Base-by-base conservation (phyloP, 2,797 vertebrate species). In the Myotis planiceps region DNA sequence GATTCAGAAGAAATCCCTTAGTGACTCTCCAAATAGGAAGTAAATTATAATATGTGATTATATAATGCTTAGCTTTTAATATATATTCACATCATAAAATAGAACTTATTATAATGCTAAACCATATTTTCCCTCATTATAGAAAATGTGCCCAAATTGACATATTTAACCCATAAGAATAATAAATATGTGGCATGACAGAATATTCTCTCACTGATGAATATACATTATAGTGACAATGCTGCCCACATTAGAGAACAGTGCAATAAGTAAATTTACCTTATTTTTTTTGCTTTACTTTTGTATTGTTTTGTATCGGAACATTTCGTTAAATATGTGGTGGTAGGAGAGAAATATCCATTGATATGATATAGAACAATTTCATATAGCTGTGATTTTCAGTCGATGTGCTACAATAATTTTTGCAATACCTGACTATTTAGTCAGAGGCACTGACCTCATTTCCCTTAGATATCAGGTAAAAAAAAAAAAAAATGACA, bases 1-100 rank as follows among this genome's bases (percentile, higher is more conserved):
- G 23, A 97, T 84, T 95, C 42, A 94, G 66, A 94, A 92, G 47
- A 76, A 95, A 85, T 81, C n/a, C 39, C 45, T 92, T 86, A 84
- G 45, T 53, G 32, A 68, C 66, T 80, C 23, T 95, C 19, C 76
- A 68, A 89, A 90, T 9, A 90, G 55, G 65, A 95, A 88, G 37
- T 93, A 95, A 88, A 68, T 74, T 51, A 69, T 51, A 63, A 23
- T 68, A 71, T 72, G 53, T 23, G n/a, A 63, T 82, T 74, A 42
- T 78, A 16, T 74, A 93, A 90, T 34, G 21, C 51, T 90, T 80
- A 81, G 49, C 29, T 69, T 55, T 88, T 55, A 51, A 74, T 78
- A 69, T 84, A 79, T 75, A 37, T 63, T 95, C 34, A 39, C 9
- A 13, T 65, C 71, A 49, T 68, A 83, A 90, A 68, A 63, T 18